Base-by-base conservation (phyloP, 2,797 vertebrate species). In the Sternotherus odoratus region DNA sequence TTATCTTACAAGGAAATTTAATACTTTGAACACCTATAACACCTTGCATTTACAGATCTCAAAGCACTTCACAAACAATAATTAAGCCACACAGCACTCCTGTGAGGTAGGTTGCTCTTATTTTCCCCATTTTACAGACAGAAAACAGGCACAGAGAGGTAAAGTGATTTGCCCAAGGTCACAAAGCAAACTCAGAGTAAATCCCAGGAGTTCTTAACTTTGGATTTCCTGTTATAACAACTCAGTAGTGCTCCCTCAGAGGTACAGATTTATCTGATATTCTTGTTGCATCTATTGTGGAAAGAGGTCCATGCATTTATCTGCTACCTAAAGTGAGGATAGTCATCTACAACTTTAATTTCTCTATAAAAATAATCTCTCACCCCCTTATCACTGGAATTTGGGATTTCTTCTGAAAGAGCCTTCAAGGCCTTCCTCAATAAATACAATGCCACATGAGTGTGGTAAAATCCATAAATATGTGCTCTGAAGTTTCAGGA, bases 101-200 rank as follows among this genome's bases (percentile, higher is more conserved):
- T 12, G 5, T 66, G 63, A n/a, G n/a, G n/a, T 36, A 19, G 16
- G 6, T 5, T 66, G n/a, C 60, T 26, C 13, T 49, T 17, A 50
- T 51, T 56, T 80, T 30, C 6, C 19, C 53, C 26, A 66, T 23
- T 36, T 66, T 66, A 66, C 63, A 4, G 1, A 36, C 0, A 0
- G 43, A 86, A 85, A 24, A 8, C 24, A 57, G 19, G 30, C 57
- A 7, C 6, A 8, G 19, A 5, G 57, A 79, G 10, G 5, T 15
- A 24, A 16, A 19, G 28, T 30, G 28, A 16, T 12, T 28, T 75
- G 24, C 7, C 15, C 26, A 63, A 63, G 16, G 12, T 48, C 43
- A 75, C 8, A 46, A 30, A 48, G 46, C 43, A 49, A 17, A 48
- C 26, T 28, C 8, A 15, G 24, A 33, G 26, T 49, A 54, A 43